Percentiles rank a stretch among this genome's conserved stretches.
These are phyloP conservation scores for Trissoscelio sp. DNA, from an alignment of 2,888 invertebrate species.

Conservation along the genomic window DNA sequence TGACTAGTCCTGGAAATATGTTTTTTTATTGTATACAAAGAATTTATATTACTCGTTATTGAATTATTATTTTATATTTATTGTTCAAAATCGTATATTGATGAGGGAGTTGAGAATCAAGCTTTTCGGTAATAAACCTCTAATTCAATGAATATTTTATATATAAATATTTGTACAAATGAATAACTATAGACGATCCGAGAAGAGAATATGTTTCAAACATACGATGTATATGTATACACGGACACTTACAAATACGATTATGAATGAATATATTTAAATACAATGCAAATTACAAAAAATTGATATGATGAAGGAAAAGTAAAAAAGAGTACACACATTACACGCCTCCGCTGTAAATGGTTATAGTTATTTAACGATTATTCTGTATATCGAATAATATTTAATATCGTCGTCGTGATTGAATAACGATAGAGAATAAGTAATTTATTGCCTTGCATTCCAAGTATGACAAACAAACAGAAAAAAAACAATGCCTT, in stretches of 20 bases:
- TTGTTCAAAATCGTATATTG: conserved; percentile 36
- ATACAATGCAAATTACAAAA: conserved; percentile 66
- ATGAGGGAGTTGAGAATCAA: conserved; percentile 25
- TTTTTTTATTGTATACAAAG: conserved; percentile 4
- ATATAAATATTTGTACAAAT: conserved; percentile 83
- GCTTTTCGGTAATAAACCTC: conserved; percentile 73
- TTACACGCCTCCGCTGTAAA: conserved; percentile 78
- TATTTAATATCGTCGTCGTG: conserved; percentile 78
- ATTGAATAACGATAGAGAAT: conserved; percentile 76
- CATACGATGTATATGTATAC: conserved; percentile 70
- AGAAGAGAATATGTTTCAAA: conserved; percentile 70
- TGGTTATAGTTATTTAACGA: conserved; percentile 81
- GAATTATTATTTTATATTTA: conserved; percentile 11
- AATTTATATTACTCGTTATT: conserved; percentile 25
- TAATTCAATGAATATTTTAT: conserved; percentile 81
- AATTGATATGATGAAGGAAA: conserved; percentile 20
- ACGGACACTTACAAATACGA: conserved; percentile 62
- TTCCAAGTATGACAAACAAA: conserved; percentile 76
- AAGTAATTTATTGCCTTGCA: conserved; percentile 83
- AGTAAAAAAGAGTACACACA: conserved; percentile 58
- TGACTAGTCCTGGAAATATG: conserved; percentile 23
- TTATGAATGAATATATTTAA: conserved; percentile 77
- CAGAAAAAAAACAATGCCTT: conserved; percentile 46
- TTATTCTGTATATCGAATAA: conserved; percentile 79
- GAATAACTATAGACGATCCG: conserved; percentile 73